Percentiles rank a stretch among this genome's conserved stretches.
Conservation (phyloP, 2,797 vertebrate genomes). For the Pristis pectinata region DNA sequence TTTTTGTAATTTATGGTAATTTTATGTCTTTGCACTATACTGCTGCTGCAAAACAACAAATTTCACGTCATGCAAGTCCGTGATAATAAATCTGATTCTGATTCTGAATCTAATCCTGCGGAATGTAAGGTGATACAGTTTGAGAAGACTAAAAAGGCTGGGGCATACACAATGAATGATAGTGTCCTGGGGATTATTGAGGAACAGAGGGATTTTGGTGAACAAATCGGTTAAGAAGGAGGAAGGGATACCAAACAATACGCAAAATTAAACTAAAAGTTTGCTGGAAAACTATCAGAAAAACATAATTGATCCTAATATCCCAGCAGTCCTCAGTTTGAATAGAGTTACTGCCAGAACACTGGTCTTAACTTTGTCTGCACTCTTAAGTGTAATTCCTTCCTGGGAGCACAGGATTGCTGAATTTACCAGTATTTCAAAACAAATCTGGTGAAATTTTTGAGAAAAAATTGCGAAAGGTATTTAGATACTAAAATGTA, state of each 20-base stretch:
- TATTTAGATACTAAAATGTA: neutral
- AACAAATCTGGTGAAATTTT: neutral
- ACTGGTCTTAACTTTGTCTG: neutral
- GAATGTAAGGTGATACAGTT: no score
- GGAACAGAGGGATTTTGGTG: no score
- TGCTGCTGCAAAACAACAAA: no score
- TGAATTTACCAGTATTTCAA: neutral
- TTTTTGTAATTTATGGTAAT: no score
- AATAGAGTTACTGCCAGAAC: neutral
- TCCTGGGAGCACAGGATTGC: neutral
- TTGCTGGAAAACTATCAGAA: neutral
- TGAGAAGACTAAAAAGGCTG: no score
- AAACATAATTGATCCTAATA: neutral
- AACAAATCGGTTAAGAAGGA: no score
- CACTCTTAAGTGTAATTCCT: neutral
- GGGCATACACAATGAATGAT: no score
- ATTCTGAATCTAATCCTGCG: no score
- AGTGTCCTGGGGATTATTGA: no score
- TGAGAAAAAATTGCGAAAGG: neutral
- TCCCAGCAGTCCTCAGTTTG: neutral
- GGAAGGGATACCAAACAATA: neutral
- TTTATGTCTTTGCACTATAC: no score
- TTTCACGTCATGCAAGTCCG: no score
- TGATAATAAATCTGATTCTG: no score
- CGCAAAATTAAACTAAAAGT: neutral